Evolutionary conservation across 2,888 invertebrate genomes (phyloP), one percentile per base, ranked within the genome.

Genomic region (Agrotis segetum): DNA sequence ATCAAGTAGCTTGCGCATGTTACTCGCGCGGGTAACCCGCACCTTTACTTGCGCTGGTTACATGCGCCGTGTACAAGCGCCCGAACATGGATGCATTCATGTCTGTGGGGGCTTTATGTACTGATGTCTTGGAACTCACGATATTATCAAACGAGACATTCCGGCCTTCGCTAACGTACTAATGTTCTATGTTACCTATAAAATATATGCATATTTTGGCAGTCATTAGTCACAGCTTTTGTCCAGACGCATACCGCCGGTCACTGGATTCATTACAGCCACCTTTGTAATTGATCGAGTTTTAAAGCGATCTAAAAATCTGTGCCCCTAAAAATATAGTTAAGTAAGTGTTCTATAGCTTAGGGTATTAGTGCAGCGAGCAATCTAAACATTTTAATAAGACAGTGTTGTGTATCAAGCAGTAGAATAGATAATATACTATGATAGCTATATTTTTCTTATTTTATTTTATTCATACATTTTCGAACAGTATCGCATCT

Each of bases 91-190:
- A 58, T 52, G 50, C 64, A 56, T 46, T 72, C 72, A 65, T 79
- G 73, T 56, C 74, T 50, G 24, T 55, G 56, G 61, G 19, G 52
- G 13, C 16, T 47, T 19, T 11, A 46, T 13, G 75, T 65, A n/a
- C 66, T 29, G 56, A 19, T 52, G 55, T 52, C 55, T 56, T 29
- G n/a, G n/a, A 61, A 52, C 52, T 79, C 58, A 24, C 59, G 59
- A 64, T 59, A 64, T 71, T 78, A 77, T 77, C 63, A 60, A 77
- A 60, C 46, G 40, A 71, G 78, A 49, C 24, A 29, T 63, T 47
- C 29, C 16, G n/a, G n/a, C 50, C 46, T 50, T 71, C 34, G 34
- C 49, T 60, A 49, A 44, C 29, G 24, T 50, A 59, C n/a, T 11
- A 14, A 47, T 19, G 44, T 55, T 1, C 3, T 14, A 14, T 21